Percentiles rank a stretch among this genome's conserved stretches.
phyloP scores from a whole-genome alignment of 2,888 invertebrate species.

The Plebejus anna region DNA sequence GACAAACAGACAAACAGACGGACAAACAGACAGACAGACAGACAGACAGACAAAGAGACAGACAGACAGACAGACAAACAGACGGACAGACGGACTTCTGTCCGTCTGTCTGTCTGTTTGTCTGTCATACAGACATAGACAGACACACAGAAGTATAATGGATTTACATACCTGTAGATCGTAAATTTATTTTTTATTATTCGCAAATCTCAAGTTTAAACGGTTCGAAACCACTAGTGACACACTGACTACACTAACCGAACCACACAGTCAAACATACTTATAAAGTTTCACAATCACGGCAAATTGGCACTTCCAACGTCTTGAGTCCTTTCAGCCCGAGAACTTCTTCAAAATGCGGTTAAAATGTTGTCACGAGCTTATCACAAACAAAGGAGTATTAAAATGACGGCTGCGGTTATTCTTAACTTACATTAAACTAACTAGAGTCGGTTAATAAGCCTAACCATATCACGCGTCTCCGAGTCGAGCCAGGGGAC shows the following conservation, averaged over 20 bases:
- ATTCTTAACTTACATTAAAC: conserved; percentile 25
- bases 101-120: too few relatives aligned
- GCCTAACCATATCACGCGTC: conserved; percentile 61
- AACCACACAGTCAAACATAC: conserved; percentile 2
- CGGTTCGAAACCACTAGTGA: background rate
- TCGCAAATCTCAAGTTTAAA: background rate
- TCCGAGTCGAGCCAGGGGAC: conserved; percentile 56
- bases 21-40: too few relatives aligned
- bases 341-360: background rate
- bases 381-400: conserved; percentile 20
- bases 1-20: too few relatives aligned
- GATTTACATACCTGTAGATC: too few relatives aligned
- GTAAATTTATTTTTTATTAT: background rate
- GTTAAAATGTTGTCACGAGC: conserved; percentile 13
- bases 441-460: conserved; percentile 53
- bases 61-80: too few relatives aligned
- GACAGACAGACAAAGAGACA: too few relatives aligned
- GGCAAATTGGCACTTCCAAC: conserved; percentile 2
- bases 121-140: too few relatives aligned
- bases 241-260: background rate
- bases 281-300: conserved; percentile 13
- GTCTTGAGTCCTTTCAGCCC: background rate
- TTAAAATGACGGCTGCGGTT: background rate
- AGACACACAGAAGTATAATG: too few relatives aligned
- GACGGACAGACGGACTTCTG: too few relatives aligned